A percentile compares a stretch with the other conserved stretches of the same genome.
Conservation (phyloP, 2,888 invertebrate species). For the Busseola fusca region DNA sequence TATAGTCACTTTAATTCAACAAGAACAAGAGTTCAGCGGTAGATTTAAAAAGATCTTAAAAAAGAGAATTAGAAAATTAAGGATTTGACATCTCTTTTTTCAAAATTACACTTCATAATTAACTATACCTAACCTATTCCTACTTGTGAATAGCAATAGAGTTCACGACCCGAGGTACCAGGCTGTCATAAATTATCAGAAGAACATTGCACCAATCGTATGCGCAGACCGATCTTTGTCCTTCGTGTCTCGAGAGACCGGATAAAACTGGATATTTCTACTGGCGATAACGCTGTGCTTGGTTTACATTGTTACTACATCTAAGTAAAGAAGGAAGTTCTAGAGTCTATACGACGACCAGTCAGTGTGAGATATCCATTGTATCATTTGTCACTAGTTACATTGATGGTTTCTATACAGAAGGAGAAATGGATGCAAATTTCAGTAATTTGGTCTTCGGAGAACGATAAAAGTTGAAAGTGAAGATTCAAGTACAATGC, state of each 20-base stretch:
- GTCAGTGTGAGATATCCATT: neutral
- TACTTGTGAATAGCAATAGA: conserved; percentile 16
- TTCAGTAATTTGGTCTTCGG: fast-evolving
- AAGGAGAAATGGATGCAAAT: neutral
- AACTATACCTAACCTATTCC: neutral
- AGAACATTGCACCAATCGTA: conserved; percentile 21
- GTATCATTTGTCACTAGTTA: neutral
- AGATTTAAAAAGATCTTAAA: neutral
- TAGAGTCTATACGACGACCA: neutral
- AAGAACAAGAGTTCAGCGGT: neutral
- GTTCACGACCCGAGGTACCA: conserved; percentile 31
- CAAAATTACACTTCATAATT: neutral
- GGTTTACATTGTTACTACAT: conserved; percentile 38
- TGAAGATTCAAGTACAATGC: conserved; percentile 12
- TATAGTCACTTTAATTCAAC: too few species aligned
- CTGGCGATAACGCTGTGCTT: conserved; percentile 49
- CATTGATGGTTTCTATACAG: fast-evolving
- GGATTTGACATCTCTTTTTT: neutral
- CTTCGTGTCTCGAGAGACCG: conserved; percentile 37
- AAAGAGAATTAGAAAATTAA: neutral
- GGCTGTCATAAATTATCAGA: conserved; percentile 30
- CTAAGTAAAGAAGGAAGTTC: conserved; percentile 16
- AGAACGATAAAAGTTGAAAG: neutral
- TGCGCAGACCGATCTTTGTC: conserved; percentile 54
- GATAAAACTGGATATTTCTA: conserved; percentile 44